Percentiles rank a stretch among this genome's conserved stretches.
phyloP scores from a whole-genome alignment of 2,113 vertebrate genomes.

The Gnathonemus echidnorhynchus region DNA sequence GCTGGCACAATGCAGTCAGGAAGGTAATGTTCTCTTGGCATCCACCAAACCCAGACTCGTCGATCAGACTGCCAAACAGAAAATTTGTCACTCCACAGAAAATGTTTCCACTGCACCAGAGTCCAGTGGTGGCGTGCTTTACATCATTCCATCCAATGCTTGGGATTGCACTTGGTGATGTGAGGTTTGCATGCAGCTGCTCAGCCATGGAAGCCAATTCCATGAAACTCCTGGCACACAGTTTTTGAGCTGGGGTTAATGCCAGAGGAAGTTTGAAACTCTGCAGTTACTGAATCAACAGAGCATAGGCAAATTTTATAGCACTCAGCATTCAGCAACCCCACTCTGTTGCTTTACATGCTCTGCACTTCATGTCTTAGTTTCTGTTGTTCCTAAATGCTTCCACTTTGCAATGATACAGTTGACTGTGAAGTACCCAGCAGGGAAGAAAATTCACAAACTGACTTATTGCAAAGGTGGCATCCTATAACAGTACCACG shows the following conservation, averaged over 20 bases:
- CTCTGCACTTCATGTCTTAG: not conserved
- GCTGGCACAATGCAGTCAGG: not conserved
- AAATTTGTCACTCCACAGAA: not conserved
- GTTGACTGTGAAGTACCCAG: not conserved
- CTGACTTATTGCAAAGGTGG: not conserved
- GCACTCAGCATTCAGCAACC: not conserved
- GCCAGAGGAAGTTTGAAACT: not conserved
- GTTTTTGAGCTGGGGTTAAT: not conserved
- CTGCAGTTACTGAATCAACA: not conserved
- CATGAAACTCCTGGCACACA: not conserved
- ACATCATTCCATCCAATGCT: not conserved
- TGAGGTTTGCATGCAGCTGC: not conserved
- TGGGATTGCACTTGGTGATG: not conserved
- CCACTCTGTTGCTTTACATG: not conserved
- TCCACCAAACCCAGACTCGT: not conserved
- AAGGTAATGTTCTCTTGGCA: not conserved
- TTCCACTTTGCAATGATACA: not conserved
- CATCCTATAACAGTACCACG: not conserved
- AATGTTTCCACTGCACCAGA: not conserved
- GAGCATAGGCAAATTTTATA: no score
- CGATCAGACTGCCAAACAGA: not conserved
- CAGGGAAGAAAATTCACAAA: not conserved
- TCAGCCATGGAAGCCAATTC: not conserved
- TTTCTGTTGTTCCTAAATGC: not conserved
- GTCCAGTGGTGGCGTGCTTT: not conserved